Percentiles rank a stretch among this genome's conserved stretches.
phyloP scores from a whole-genome alignment of 2,797 vertebrate genomes.

The Sebastes variabilis region DNA sequence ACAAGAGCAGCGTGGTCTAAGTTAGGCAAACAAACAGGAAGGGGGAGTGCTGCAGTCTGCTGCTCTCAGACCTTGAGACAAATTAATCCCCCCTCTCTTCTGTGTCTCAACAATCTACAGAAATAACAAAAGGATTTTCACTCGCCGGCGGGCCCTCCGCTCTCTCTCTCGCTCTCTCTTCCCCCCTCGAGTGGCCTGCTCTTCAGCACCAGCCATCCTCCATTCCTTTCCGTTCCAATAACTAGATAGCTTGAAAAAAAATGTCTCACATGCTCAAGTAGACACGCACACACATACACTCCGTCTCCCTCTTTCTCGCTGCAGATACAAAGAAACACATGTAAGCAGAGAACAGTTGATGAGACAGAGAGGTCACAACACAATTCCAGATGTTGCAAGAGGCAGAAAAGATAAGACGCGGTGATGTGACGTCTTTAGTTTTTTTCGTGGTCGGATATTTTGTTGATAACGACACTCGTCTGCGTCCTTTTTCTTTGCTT shows the following conservation, averaged over 20 bases:
- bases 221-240: slow-evolving; percentile 75
- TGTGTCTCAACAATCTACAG: slow-evolving; percentile 68
- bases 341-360: slow-evolving; percentile 16
- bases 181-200: slow-evolving; percentile 64
- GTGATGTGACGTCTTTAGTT: neutral
- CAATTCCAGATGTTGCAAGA: slow-evolving; percentile 24
- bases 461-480: neutral
- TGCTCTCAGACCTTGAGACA: slow-evolving; percentile 64
- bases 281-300: neutral
- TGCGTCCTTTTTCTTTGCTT: neutral
- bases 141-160: slow-evolving; percentile 44
- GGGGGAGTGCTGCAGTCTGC: slow-evolving; percentile 27
- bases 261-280: slow-evolving; percentile 48
- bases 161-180: slow-evolving; percentile 26
- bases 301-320: neutral
- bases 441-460: neutral
- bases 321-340: slow-evolving; percentile 17
- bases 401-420: slow-evolving; percentile 13
- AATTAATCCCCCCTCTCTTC: slow-evolving; percentile 58
- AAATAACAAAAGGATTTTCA: slow-evolving; percentile 73
- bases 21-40: slow-evolving; percentile 58
- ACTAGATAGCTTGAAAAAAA: slow-evolving; percentile 72
- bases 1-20: slow-evolving; percentile 1
- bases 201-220: slow-evolving; percentile 65
- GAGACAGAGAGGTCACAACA: slow-evolving; percentile 2